Evolutionary conservation across 2,888 invertebrate genomes (phyloP).

Genomic region (Polydrusus pterygomalis): DNA sequence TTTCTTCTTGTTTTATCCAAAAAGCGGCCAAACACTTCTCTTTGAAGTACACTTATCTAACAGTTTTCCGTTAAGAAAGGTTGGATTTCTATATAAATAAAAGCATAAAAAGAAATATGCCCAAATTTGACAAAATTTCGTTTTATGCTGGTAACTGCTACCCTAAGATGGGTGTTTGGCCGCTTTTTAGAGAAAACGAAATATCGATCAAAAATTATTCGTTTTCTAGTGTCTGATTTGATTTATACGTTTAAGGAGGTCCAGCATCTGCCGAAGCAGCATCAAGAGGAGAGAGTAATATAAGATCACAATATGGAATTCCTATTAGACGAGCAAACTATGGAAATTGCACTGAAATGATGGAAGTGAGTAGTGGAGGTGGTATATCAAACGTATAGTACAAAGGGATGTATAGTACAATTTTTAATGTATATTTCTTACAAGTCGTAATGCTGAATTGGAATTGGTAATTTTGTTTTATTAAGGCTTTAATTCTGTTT

Average conservation of each 20-base stretch:
- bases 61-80: no score
- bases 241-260: slow-evolving; percentile 9
- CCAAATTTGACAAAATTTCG: no score
- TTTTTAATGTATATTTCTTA: slow-evolving; percentile 52
- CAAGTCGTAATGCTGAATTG: slow-evolving; percentile 44
- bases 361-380: slow-evolving; percentile 67
- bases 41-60: no score
- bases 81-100: no score
- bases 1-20: no score
- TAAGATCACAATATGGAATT: slow-evolving; percentile 42
- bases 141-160: no score
- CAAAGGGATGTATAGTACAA: slow-evolving; percentile 51
- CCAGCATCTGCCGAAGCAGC: slow-evolving; percentile 13
- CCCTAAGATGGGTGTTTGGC: no score
- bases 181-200: no score
- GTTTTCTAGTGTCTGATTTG: no score
- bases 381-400: slow-evolving; percentile 56
- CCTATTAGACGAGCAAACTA: slow-evolving; percentile 42
- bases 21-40: no score
- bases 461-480: slow-evolving; percentile 44
- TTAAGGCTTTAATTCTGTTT: slow-evolving; percentile 2
- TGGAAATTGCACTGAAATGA: slow-evolving; percentile 63
- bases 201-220: no score
- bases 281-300: slow-evolving; percentile 23
- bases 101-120: no score